Conservation (phyloP, 2,888 invertebrate genomes). For the Papilio elwesi region DNA sequence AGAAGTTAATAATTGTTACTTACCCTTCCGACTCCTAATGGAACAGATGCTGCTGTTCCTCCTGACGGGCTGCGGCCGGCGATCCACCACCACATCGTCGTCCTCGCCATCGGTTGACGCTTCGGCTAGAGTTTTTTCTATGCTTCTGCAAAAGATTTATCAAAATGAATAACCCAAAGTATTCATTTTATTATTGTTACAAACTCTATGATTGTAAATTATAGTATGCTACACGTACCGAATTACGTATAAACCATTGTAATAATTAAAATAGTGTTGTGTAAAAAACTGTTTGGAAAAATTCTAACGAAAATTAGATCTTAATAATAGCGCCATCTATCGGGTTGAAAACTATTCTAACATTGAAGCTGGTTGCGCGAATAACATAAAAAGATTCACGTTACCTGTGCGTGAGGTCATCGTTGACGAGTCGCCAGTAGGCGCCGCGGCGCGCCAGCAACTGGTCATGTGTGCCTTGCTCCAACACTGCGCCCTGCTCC, state of each 20-base stretch:
- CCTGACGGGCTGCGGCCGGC: slow-evolving; percentile 44
- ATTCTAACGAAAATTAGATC: background rate
- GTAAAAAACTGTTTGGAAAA: background rate
- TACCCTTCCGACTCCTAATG: slow-evolving; percentile 49
- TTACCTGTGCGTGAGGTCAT: slow-evolving; percentile 79
- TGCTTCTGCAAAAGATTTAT: slow-evolving; percentile 50
- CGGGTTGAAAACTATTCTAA: background rate
- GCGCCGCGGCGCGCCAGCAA: slow-evolving; percentile 85
- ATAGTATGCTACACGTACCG: background rate
- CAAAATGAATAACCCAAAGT: too few species aligned
- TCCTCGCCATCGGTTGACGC: slow-evolving; percentile 37
- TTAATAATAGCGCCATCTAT: slow-evolving; percentile 23
- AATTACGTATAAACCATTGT: too few species aligned
- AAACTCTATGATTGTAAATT: background rate
- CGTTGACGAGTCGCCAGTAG: slow-evolving; percentile 87
- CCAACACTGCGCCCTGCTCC: slow-evolving; percentile 87
- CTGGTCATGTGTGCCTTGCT: slow-evolving; percentile 89
- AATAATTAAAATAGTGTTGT: background rate
- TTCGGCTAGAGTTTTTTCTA: slow-evolving; percentile 48
- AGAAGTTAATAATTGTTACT: background rate
- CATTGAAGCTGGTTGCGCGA: too few species aligned
- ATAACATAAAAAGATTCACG: too few species aligned
- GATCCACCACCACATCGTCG: slow-evolving; percentile 49
- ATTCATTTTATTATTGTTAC: too few species aligned
- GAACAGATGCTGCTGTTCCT: slow-evolving; percentile 55